Evolutionary conservation across 2,113 vertebrate species (phyloP), one percentile per base, ranked within the genome.

Genomic region (Bujurquina vittata): DNA sequence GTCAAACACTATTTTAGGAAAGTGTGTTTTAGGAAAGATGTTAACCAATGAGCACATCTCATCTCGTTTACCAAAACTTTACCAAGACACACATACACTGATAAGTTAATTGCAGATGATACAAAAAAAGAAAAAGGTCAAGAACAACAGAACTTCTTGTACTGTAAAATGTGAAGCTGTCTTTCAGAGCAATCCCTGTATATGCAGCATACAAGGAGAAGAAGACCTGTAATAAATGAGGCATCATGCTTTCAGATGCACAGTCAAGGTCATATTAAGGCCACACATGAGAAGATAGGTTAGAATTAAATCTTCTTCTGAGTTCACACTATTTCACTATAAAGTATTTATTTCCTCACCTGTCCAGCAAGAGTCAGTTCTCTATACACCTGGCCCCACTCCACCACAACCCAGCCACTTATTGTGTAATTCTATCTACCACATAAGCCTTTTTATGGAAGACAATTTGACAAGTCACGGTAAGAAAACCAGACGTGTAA

Each of bases 1-100:
- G 90, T 90, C 81, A 87, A 84, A 79, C 58, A 81, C 63, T 26
- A 79, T 89, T 75, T 86, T 62, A 61, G 62, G 63, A 59, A 29
- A 7, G 31, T 56, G 12, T 46, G 7, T 33, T 29, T 29, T 23
- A 40, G 22, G 10, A 29, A 77, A 58, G 59, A 69, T 54, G 8
- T 22, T 59, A 46, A 67, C n/a, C 26, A 63, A 20, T 23, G 73
- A 54, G 79, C 29, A 26, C n/a, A 63, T 40, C 17, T 52, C 52
- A 12, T 23, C 46, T 80, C 18, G 17, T 20, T 62, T 83, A 61
- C 1, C 33, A 22, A 7, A 52, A 72, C 43, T 1, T 52, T 49
- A 31, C 17, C 14, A 20, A 72, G 18, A 20, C 52, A 72, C 29
- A 15, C 9, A 52, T 69, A 31, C 2, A 52, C 23, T 49, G 23